A percentile compares a stretch with the other conserved stretches of the same genome.
Evolutionary conservation across 1,140 invertebrate species (phyloP).

Genomic region (Apis mellifera): Amel_HAv3.1 CM009941.2:7800501-7801000

Average conservation of each 20-base stretch:
- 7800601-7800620: background rate
- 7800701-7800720: no score
- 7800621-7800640: background rate
- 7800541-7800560: constrained; percentile 17
- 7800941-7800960: no score
- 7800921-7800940: no score
- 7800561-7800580: background rate
- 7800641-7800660: background rate
- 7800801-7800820: background rate
- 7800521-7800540: constrained; percentile 23
- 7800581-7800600: background rate
- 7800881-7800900: constrained; percentile 4
- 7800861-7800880: no score
- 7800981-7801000: no score
- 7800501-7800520: constrained; percentile 34
- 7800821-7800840: constrained; percentile 13
- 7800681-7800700: background rate
- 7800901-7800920: constrained; percentile 30
- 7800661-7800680: no score
- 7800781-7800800: constrained; percentile 17
- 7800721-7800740: no score
- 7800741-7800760: constrained; percentile 6
- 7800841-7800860: background rate
- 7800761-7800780: background rate
- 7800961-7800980: no score